Base-by-base conservation (phyloP, 1,140 invertebrate genomes). In the Drosophila orena region DNA sequence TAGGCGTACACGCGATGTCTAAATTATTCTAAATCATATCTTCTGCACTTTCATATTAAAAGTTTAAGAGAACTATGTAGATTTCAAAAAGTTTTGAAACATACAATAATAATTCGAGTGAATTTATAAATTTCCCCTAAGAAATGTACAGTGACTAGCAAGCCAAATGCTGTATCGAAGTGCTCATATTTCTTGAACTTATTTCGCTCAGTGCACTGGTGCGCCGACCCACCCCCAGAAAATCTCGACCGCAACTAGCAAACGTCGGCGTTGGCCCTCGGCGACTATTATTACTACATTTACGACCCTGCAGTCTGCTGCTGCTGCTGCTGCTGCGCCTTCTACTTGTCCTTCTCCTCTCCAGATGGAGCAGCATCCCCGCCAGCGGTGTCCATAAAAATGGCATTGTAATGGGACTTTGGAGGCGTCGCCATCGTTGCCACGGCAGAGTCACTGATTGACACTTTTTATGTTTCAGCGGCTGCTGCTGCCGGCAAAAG, bases 281-380 rank as follows among this genome's bases (percentile, higher is more conserved):
- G 75, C 70, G 75, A 84, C 66, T 80, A 73, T 86, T 86, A 85
- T 81, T 77, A 66, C 81, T 57, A 81, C 81, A 86, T 85, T 85
- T 81, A 85, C 81, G 81, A 85, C 62, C 68, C 56, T 58, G 58
- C 47, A 64, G 68, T 70, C 68, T 70, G 68, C 42, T 60, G 40
- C 58, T 44, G 64, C 74, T 66, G 55, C 44, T 72, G 57, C 62
- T 56, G n/a, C n/a, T n/a, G n/a, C n/a, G n/a, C 52, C 62, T 49
- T 43, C 81, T 62, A 4, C n/a, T 50, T 38, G 47, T 17, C 20
- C 34, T 22, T 22, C 44, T 15, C 27, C 43, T 30, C 17, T 22
- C 15, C 50, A 30, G 20, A 20, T 49, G 37, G 27, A 42, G 47
- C 64, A 15, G 12, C 15, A 46, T 15, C 43, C 52, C 69, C 56